Percentiles rank a stretch among this genome's conserved stretches.
Evolutionary conservation across 2,888 invertebrate genomes (phyloP).

Genomic region (Bombylius major): DNA sequence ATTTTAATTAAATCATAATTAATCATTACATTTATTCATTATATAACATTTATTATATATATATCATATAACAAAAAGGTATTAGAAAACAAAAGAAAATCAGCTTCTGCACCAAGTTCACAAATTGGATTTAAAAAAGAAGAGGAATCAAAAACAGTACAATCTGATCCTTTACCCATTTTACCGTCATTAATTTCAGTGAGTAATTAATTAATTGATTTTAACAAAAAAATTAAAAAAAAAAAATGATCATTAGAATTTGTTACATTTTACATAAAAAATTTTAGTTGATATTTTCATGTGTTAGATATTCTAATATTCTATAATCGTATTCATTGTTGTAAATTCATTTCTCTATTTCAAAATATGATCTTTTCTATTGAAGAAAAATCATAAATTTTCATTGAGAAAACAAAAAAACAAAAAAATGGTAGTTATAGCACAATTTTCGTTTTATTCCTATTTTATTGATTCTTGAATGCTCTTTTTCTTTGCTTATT

Average conservation of each 20-base stretch:
- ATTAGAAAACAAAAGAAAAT: background rate
- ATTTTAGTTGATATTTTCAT: too few species aligned
- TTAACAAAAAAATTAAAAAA: background rate
- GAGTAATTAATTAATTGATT: slow-evolving; percentile 3
- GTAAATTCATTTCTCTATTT: too few species aligned
- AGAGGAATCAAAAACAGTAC: slow-evolving; percentile 13
- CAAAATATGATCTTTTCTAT: too few species aligned
- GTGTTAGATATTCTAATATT: too few species aligned
- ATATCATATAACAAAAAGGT: background rate
- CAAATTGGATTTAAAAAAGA: slow-evolving; percentile 28
- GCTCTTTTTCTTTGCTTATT: too few species aligned
- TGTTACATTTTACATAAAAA: background rate
- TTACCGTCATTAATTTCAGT: slow-evolving; percentile 2
- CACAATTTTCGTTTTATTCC: too few species aligned
- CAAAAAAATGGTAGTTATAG: too few species aligned
- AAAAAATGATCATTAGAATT: background rate
- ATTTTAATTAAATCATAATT: too few species aligned
- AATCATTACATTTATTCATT: background rate
- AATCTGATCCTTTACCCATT: slow-evolving; percentile 4
- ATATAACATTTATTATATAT: background rate
- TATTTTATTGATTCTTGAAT: too few species aligned
- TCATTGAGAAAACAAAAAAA: too few species aligned
- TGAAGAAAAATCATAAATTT: too few species aligned
- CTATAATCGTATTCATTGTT: too few species aligned
- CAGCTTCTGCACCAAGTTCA: slow-evolving; percentile 32